Base-by-base conservation (phyloP, 1,140 invertebrate species). In the Mya arenaria region DNA sequence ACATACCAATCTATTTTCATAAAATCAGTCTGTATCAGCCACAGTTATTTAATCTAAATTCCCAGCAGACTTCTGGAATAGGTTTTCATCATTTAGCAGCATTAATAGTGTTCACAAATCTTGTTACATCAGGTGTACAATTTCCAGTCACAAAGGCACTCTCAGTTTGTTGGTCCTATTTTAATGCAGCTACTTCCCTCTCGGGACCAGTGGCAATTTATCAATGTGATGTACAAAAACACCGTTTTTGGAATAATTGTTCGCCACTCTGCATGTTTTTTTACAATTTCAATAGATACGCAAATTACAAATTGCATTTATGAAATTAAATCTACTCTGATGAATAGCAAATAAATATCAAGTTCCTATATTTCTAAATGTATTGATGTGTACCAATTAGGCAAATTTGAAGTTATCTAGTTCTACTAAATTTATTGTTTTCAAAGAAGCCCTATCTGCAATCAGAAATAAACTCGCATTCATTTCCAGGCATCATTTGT, bases 41-140 rank as follows among this genome's bases (percentile, higher is more conserved):
- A 75, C 55, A 75, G 60, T 75, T 75, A 75, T 75, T 63, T 75
- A 75, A 75, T 75, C 56, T 62, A 75, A 75, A 58, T 63, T 58
- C 72, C 72, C 30, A 13, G 56, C 34, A 28, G 13, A 28, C 10
- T 41, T 41, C 41, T 58, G 37, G 62, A 60, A 75, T 75, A 75
- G 36, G 72, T 75, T 75, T 30, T 58, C 41, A 63, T 62, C 55
- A 55, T 44, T 52, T 36, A 56, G 13, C 48, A 72, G 56, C 69
- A 72, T 55, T 72, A 56, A 72, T 55, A 72, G 44, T 55, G 52
- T 72, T 36, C 28, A 55, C 37, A 69, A 32, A 55, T 34, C 52
- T 32, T 56, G 34, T 72, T 72, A 36, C 36, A 62, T 60, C 36
- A 75, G 73, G 73, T 75, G 73, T 75, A 75, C 39, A 62, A 65